Conservation (phyloP, 2,888 invertebrate species). For the Fragum fragum region DNA sequence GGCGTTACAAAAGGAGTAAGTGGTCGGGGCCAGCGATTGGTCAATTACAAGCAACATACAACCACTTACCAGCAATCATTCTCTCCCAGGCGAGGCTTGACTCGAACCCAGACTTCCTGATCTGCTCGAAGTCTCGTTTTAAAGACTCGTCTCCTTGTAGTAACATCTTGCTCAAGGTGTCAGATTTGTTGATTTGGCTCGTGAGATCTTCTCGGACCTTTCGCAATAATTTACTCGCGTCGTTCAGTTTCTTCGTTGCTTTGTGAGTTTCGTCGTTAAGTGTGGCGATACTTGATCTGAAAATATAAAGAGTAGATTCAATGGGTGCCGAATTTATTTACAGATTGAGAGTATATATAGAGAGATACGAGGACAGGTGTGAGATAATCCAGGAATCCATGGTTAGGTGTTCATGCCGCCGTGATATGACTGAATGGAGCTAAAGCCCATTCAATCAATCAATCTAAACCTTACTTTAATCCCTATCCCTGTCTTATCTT, state of each 20-base stretch:
- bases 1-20: no score
- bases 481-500: no score
- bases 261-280: conserved; percentile 61
- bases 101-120: conserved; percentile 68
- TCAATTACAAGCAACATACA: neutral
- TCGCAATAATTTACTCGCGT: conserved; percentile 72
- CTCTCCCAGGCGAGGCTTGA: conserved; percentile 72
- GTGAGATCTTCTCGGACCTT: conserved; percentile 69
- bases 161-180: conserved; percentile 72
- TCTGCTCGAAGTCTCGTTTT: conserved; percentile 70
- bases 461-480: no score
- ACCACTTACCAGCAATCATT: conserved; percentile 70
- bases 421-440: no score
- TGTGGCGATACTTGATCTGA: conserved; percentile 58
- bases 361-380: no score
- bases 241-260: conserved; percentile 69
- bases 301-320: no score
- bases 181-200: conserved; percentile 67
- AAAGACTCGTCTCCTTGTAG: conserved; percentile 73
- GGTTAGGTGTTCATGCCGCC: no score
- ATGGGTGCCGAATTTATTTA: no score
- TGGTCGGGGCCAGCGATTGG: no score
- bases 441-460: no score
- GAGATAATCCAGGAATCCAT: no score
- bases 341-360: no score